phyloP scores from a whole-genome alignment of 1,140 invertebrate species.

The Drosophila pseudoobscura region DNA sequence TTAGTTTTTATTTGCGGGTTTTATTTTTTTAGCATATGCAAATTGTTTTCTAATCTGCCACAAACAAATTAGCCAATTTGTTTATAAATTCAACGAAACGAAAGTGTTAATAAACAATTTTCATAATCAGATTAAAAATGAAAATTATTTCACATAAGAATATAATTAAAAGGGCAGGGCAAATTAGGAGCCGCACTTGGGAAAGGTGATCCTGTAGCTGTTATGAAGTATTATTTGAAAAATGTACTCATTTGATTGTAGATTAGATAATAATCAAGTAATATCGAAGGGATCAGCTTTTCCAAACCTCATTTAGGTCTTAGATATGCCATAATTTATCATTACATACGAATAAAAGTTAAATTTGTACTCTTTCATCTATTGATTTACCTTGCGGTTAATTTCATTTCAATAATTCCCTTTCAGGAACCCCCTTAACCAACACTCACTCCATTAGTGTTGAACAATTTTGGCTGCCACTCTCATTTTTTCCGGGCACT shows the following conservation, averaged over 20 bases:
- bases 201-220: too few relatives aligned
- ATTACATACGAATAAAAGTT: too few relatives aligned
- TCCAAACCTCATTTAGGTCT: too few relatives aligned
- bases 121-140: slow-evolving; percentile 39
- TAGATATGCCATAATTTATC: too few relatives aligned
- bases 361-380: too few relatives aligned
- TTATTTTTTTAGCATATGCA: slow-evolving; percentile 19
- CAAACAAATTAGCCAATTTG: slow-evolving; percentile 14
- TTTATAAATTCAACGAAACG: slow-evolving; percentile 32
- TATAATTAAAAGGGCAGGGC: background rate
- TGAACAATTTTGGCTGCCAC: background rate
- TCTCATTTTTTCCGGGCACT: background rate
- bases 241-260: too few relatives aligned
- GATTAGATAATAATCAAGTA: too few relatives aligned
- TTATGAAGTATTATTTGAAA: too few relatives aligned
- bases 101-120: slow-evolving; percentile 38
- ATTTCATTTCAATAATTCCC: too few relatives aligned
- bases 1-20: slow-evolving; percentile 16
- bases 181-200: too few relatives aligned
- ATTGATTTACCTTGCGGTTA: too few relatives aligned
- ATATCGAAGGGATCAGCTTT: too few relatives aligned
- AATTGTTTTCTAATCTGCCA: slow-evolving; percentile 34
- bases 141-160: slow-evolving; percentile 20
- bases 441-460: slow-evolving; percentile 21
- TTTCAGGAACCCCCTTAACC: background rate